These are phyloP conservation scores for Pseudomugil tenellus DNA, from an alignment of 2,797 vertebrate species.

Conservation along the genomic window DNA sequence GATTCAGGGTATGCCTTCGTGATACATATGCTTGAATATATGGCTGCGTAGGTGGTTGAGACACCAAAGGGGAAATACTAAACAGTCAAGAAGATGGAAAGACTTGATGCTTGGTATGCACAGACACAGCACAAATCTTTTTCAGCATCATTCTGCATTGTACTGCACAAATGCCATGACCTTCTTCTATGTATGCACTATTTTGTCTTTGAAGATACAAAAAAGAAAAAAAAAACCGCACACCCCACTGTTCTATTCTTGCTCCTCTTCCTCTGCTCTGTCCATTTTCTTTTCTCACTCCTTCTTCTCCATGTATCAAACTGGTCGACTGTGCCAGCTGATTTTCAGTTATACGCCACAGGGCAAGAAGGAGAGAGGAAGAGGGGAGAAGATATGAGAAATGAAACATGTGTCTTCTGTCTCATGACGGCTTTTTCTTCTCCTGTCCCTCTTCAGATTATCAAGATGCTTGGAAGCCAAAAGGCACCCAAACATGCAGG, in stretches of 20 bases:
- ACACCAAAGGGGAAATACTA: slow-evolving; percentile 35
- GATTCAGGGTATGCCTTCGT: slow-evolving; percentile 20
- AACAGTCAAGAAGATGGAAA: slow-evolving; percentile 35
- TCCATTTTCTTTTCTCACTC: slow-evolving; percentile 31
- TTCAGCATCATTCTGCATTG: slow-evolving; percentile 45
- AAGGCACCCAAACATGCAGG: slow-evolving; percentile 52
- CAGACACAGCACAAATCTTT: slow-evolving; percentile 30
- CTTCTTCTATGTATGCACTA: slow-evolving; percentile 9
- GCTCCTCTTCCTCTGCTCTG: slow-evolving; percentile 27
- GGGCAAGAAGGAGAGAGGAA: slow-evolving; percentile 51
- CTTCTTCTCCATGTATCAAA: slow-evolving; percentile 56
- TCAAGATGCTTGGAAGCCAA: slow-evolving; percentile 59
- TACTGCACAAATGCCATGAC: slow-evolving; percentile 9
- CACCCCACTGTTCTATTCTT: slow-evolving; percentile 10
- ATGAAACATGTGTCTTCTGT: slow-evolving; percentile 72
- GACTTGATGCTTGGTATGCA: slow-evolving; percentile 4
- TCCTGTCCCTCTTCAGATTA: slow-evolving; percentile 60
- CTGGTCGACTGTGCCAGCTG: slow-evolving; percentile 53
- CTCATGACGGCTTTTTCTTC: slow-evolving; percentile 60
- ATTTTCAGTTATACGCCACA: slow-evolving; percentile 57
- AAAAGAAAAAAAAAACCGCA: not conserved
- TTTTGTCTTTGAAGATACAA: slow-evolving; percentile 10
- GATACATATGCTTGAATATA: slow-evolving; percentile 53
- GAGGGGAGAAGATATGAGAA: slow-evolving; percentile 41
- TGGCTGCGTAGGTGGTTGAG: slow-evolving; percentile 59